Percentiles rank a stretch among this genome's conserved stretches.
Evolutionary conservation across 1,140 invertebrate species (phyloP).

Genomic region (Pachyrhynchus sulphureomaculatus): DNA sequence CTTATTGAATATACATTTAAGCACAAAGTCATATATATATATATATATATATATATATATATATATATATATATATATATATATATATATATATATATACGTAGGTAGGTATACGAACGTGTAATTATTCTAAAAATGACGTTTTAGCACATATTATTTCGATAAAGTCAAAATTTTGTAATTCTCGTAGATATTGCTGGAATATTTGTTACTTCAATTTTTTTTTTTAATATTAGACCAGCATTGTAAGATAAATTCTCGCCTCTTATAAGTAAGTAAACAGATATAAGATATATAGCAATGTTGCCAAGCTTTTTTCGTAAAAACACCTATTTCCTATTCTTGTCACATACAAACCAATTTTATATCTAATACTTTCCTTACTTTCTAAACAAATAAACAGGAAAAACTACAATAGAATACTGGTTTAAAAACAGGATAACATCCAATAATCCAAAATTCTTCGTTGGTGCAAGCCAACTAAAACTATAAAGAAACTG

Average conservation of each 20-base stretch:
- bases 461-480: too few species aligned
- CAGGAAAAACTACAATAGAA: not conserved
- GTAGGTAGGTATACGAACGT: not conserved
- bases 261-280: too few species aligned
- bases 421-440: not conserved
- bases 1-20: not conserved
- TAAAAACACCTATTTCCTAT: not conserved
- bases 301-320: conserved; percentile 1
- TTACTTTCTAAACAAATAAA: not conserved
- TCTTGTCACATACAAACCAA: too few species aligned
- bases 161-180: too few species aligned
- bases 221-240: not conserved
- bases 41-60: too few species aligned
- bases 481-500: too few species aligned
- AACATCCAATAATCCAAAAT: not conserved
- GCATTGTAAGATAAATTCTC: not conserved
- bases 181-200: too few species aligned
- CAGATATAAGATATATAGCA: not conserved
- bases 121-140: not conserved
- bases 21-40: not conserved
- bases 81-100: too few species aligned
- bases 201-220: too few species aligned
- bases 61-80: too few species aligned
- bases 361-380: too few species aligned
- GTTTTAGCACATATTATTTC: too few species aligned